Evolutionary conservation across 2,113 vertebrate species (phyloP).

Genomic region (Procavia capensis): DNA sequence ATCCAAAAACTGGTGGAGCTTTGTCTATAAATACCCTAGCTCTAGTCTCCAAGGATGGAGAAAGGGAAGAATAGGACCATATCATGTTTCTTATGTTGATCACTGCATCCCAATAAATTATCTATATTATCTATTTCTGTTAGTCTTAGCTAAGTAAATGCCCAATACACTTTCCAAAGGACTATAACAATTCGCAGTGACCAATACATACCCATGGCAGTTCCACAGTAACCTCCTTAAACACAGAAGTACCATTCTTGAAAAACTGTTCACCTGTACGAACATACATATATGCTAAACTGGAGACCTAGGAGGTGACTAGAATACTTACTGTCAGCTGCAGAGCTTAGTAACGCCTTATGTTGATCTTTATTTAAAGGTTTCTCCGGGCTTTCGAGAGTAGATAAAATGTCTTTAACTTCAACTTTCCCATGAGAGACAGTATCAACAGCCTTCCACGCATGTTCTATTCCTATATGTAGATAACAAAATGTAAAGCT

Average conservation of each 20-base stretch:
- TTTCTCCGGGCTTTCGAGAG: neutral
- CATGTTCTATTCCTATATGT: slow-evolving; percentile 51
- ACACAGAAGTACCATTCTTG: neutral
- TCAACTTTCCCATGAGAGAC: slow-evolving; percentile 48
- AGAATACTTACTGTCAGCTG: slow-evolving; percentile 1
- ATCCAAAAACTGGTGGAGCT: neutral
- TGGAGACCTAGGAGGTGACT: neutral
- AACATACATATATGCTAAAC: neutral
- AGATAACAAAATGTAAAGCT: neutral
- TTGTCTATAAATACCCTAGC: neutral
- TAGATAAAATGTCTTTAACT: slow-evolving; percentile 39
- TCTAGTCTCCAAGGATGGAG: neutral
- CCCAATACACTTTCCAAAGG: neutral
- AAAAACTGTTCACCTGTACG: neutral
- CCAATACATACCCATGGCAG: neutral
- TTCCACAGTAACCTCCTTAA: neutral
- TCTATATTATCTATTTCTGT: neutral
- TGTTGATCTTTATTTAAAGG: neutral
- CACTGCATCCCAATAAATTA: neutral
- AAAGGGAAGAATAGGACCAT: neutral
- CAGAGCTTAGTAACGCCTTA: neutral
- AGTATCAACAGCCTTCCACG: neutral
- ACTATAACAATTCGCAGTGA: neutral
- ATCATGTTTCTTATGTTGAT: neutral
- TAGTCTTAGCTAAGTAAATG: slow-evolving; percentile 26